Evolutionary conservation across 1,140 invertebrate genomes (phyloP).

Genomic region (Tribolium madens): DNA sequence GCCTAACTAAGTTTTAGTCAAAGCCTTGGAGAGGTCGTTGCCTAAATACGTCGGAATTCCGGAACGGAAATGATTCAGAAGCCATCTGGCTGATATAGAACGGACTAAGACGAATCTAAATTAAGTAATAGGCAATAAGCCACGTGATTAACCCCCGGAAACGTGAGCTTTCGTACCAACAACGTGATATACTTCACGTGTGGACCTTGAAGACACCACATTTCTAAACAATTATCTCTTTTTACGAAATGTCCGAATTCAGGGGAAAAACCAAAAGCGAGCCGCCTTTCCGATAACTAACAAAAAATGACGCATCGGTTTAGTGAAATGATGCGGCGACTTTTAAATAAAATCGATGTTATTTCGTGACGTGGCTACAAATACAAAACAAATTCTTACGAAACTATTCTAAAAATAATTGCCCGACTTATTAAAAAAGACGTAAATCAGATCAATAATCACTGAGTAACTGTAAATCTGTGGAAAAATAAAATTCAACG

Average conservation of each 20-base stretch:
- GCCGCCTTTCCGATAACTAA: not conserved
- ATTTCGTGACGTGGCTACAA: slow-evolving; percentile 42
- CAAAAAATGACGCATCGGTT: slow-evolving; percentile 15
- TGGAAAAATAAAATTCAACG: not conserved
- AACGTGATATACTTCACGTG: slow-evolving; percentile 54
- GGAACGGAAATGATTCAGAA: slow-evolving; percentile 51
- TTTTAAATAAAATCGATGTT: slow-evolving; percentile 27
- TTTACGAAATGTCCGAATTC: slow-evolving; percentile 10
- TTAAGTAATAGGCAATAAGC: slow-evolving; percentile 19
- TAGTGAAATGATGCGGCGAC: not conserved
- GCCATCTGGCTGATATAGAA: slow-evolving; percentile 40
- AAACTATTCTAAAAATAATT: slow-evolving; percentile 40
- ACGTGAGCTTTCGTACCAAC: slow-evolving; percentile 43
- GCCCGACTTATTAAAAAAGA: slow-evolving; percentile 25
- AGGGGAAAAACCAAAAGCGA: not conserved
- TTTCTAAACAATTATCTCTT: not conserved
- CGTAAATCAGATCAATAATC: slow-evolving; percentile 29
- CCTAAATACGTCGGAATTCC: slow-evolving; percentile 49
- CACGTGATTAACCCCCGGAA: slow-evolving; percentile 40
- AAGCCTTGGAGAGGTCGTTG: slow-evolving; percentile 55
- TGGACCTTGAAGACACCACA: slow-evolving; percentile 24
- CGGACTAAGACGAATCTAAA: slow-evolving; percentile 20
- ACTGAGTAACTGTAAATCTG: slow-evolving; percentile 1
- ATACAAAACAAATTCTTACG: slow-evolving; percentile 48
- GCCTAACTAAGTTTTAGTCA: slow-evolving; percentile 1